phyloP scores from a whole-genome alignment of 30 jellyfish, hydroid and myxozoan genomes.

The Aurelia sp. region DNA sequence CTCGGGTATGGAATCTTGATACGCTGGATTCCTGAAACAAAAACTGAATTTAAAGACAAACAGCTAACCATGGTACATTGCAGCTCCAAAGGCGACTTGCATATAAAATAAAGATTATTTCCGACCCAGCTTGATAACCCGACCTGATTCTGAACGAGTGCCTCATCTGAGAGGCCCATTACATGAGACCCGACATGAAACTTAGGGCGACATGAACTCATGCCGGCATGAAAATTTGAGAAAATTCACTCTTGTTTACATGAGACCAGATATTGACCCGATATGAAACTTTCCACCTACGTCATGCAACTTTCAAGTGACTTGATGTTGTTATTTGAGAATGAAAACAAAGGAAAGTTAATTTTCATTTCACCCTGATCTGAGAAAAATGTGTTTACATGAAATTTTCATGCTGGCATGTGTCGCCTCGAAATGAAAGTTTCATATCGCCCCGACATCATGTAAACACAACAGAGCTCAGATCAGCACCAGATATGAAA shows the following conservation, averaged over 20 bases:
- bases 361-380: too few species aligned
- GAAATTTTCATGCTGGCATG: too few species aligned
- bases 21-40: constrained; percentile 39
- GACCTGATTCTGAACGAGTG: neutral
- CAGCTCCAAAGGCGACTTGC: neutral
- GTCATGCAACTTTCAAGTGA: neutral
- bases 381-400: too few species aligned
- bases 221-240: too few species aligned
- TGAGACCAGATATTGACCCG: too few species aligned
- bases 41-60: neutral
- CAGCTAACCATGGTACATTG: neutral
- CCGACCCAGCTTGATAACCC: neutral
- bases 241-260: too few species aligned
- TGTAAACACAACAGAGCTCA: neutral
- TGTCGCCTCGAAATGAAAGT: too few species aligned
- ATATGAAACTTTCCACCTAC: neutral
- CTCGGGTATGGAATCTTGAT: constrained; percentile 43
- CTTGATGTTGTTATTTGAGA: too few species aligned
- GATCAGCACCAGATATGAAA: neutral
- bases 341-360: too few species aligned
- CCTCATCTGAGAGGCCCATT: neutral
- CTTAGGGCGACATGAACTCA: too few species aligned
- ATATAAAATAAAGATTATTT: neutral
- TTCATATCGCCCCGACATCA: too few species aligned
- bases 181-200: too few species aligned